phyloP scores from a whole-genome alignment of 2,113 vertebrate species.

The Pygoscelis adeliae region DNA sequence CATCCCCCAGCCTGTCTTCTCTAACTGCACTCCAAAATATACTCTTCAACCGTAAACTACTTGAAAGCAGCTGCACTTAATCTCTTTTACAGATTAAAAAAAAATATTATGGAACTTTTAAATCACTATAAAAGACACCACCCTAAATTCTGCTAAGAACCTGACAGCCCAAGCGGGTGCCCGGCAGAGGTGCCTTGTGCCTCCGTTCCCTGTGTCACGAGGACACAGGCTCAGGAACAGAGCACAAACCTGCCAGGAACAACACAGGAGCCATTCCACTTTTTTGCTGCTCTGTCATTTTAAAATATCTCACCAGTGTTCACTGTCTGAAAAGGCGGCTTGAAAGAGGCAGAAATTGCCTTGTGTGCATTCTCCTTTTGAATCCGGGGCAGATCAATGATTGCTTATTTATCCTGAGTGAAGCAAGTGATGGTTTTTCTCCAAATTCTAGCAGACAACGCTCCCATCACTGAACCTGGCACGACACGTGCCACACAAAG shows the following conservation, averaged over 20 bases:
- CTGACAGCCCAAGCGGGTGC: not conserved
- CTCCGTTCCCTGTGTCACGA: constrained; percentile 55
- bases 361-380: not conserved
- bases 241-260: constrained; percentile 22
- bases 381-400: not conserved
- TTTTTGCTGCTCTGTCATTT: constrained; percentile 33
- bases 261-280: constrained; percentile 1
- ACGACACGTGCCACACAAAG: not conserved
- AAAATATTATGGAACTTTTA: not conserved
- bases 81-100: constrained; percentile 1
- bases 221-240: not conserved
- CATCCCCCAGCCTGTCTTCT: not conserved
- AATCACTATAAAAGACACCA: not conserved
- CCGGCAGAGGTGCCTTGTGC: not conserved
- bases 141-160: constrained; percentile 47
- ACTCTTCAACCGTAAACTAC: not conserved
- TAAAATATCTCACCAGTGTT: not conserved
- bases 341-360: not conserved
- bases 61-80: not conserved
- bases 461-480: not conserved
- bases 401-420: not conserved
- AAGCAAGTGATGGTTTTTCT: not conserved
- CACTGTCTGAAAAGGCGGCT: not conserved
- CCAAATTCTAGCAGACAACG: not conserved
- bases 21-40: not conserved